A percentile compares a stretch with the other conserved stretches of the same genome.
Evolutionary conservation across 2,888 invertebrate species (phyloP).

Genomic region (Ormyrus nitidulus): DNA sequence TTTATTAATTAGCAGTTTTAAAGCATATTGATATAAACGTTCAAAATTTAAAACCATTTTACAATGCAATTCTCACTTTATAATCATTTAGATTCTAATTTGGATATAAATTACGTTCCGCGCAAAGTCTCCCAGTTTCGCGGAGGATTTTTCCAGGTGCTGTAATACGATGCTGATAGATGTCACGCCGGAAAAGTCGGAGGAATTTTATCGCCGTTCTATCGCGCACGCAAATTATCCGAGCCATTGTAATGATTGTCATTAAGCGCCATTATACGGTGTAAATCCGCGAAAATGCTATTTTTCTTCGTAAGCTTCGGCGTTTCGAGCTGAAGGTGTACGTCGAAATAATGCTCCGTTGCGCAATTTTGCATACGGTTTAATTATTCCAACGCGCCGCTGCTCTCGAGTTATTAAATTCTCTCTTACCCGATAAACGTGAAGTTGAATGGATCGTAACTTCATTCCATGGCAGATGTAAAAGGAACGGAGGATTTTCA

Average conservation of each 20-base stretch:
- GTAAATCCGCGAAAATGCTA: not conserved
- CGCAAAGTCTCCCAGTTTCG: not conserved
- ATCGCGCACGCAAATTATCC: constrained; percentile 27
- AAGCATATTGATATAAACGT: no score
- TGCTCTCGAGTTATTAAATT: constrained; percentile 11
- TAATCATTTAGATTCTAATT: no score
- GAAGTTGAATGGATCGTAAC: no score
- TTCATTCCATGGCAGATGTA: no score
- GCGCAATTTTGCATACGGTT: not conserved
- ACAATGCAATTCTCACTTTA: no score
- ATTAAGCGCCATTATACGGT: constrained; percentile 20
- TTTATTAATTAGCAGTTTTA: no score
- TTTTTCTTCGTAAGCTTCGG: not conserved
- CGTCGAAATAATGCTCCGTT: not conserved
- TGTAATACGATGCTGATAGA: not conserved
- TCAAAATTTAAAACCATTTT: no score
- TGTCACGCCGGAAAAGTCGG: constrained; percentile 11
- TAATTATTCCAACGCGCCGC: not conserved
- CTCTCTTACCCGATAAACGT: no score
- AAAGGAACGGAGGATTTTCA: no score
- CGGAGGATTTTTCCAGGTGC: not conserved
- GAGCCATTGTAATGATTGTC: constrained; percentile 22
- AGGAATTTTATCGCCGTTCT: constrained; percentile 35
- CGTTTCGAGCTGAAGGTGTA: not conserved
- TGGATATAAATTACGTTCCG: no score